Percentiles rank a stretch among this genome's conserved stretches.
phyloP scores from a whole-genome alignment of 2,797 vertebrate genomes.

The Etheostoma perlongum region DNA sequence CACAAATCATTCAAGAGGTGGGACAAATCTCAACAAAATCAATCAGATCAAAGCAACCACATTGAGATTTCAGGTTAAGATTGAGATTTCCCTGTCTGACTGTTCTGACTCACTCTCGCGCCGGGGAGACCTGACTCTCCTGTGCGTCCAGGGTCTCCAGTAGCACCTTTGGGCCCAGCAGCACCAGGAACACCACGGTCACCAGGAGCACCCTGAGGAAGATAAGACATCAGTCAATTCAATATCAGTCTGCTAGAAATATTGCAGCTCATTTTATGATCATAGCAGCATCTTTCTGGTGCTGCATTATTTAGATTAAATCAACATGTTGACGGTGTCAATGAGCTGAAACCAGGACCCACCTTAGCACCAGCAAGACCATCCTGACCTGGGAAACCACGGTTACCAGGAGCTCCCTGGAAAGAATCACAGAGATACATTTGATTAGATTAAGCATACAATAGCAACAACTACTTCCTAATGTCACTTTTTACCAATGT shows the following conservation, averaged over 20 bases:
- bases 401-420: slow-evolving; percentile 95
- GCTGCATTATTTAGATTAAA: not conserved
- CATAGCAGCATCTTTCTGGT: not conserved
- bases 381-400: slow-evolving; percentile 98
- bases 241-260: not conserved
- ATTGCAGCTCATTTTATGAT: not conserved
- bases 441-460: slow-evolving; percentile 30
- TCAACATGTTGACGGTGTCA: not conserved
- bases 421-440: slow-evolving; percentile 43
- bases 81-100: not conserved
- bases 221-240: not conserved
- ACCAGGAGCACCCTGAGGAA: slow-evolving; percentile 91
- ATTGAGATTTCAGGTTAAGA: not conserved
- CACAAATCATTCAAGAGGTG: slow-evolving; percentile 29
- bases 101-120: slow-evolving; percentile 89
- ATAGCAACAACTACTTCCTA: not conserved
- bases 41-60: not conserved
- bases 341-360: slow-evolving; percentile 48
- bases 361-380: slow-evolving; percentile 97
- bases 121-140: slow-evolving; percentile 96
- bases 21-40: not conserved
- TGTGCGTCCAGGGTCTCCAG: slow-evolving; percentile 93
- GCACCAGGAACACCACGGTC: slow-evolving; percentile 94
- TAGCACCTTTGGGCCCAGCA: slow-evolving; percentile 91
- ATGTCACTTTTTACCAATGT: not conserved